Conservation (phyloP, 2,888 invertebrate genomes). For the Caenorhabditis plicata region DNA sequence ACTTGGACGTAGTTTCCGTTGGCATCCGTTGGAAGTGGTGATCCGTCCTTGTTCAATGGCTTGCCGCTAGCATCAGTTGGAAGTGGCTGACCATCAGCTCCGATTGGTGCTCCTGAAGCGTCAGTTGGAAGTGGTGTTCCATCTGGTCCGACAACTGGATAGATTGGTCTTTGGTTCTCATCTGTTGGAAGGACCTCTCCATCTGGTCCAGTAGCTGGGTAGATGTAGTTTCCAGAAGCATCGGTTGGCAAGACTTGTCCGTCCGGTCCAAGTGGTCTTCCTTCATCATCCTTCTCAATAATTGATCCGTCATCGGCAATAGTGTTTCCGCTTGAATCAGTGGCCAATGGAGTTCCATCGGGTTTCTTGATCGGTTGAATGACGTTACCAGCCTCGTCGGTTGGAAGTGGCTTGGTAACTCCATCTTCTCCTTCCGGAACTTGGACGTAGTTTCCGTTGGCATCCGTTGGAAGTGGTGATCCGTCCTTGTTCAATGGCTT, state of each 20-base stretch:
- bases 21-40: constrained; percentile 11
- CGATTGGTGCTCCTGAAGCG: constrained; percentile 12
- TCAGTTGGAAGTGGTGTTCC: constrained; percentile 30
- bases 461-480: constrained; percentile 32
- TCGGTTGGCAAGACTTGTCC: constrained; percentile 34
- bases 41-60: constrained; percentile 5
- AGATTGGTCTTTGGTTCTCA: constrained; percentile 8
- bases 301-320: constrained; percentile 23
- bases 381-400: constrained; percentile 21
- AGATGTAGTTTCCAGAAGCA: constrained; percentile 36
- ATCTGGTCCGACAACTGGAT: constrained; percentile 22
- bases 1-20: constrained; percentile 5
- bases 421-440: constrained; percentile 14
- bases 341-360: constrained; percentile 29
- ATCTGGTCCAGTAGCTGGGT: constrained; percentile 39
- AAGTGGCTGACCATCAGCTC: constrained; percentile 12
- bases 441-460: constrained; percentile 23
- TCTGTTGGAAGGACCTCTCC: constrained; percentile 19
- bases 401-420: constrained; percentile 18
- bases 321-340: constrained; percentile 25
- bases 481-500: constrained; percentile 30
- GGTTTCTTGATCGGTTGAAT: constrained; percentile 25
- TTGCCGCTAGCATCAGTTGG: constrained; percentile 34
- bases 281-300: constrained; percentile 33
- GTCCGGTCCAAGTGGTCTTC: constrained; percentile 38